Conservation (phyloP, 2,888 invertebrate genomes). For the Diaphora mendica region DNA sequence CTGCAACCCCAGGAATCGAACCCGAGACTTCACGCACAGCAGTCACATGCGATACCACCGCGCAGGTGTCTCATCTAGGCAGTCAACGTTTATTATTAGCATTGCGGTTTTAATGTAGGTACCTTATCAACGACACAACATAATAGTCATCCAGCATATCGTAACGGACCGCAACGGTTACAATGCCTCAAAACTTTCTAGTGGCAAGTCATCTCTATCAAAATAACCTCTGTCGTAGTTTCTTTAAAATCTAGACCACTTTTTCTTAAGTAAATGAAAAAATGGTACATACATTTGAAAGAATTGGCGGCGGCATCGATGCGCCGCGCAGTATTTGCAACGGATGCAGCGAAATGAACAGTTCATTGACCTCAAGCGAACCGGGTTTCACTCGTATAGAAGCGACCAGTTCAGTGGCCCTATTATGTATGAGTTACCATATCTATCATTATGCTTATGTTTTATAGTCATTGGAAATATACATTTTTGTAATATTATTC, state of each 20-base stretch:
- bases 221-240: slow-evolving; percentile 56
- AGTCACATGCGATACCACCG: too few species aligned
- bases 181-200: slow-evolving; percentile 69
- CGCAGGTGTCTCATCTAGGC: too few species aligned
- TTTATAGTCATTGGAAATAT: slow-evolving; percentile 34
- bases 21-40: too few species aligned
- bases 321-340: slow-evolving; percentile 83
- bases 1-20: too few species aligned
- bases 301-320: slow-evolving; percentile 80
- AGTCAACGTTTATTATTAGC: slow-evolving; percentile 11
- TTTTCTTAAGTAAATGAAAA: slow-evolving; percentile 71
- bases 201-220: slow-evolving; percentile 51
- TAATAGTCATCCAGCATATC: slow-evolving; percentile 36
- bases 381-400: slow-evolving; percentile 84
- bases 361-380: slow-evolving; percentile 82
- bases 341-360: slow-evolving; percentile 86
- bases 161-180: slow-evolving; percentile 35
- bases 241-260: slow-evolving; percentile 71
- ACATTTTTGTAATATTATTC: neutral
- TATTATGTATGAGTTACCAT: slow-evolving; percentile 73
- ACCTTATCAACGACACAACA: slow-evolving; percentile 28
- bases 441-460: slow-evolving; percentile 59
- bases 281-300: slow-evolving; percentile 73
- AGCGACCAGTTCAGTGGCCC: slow-evolving; percentile 82
- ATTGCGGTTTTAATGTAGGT: slow-evolving; percentile 27